Percentiles rank a stretch among this genome's conserved stretches.
Conservation (phyloP, 2,113 vertebrate genomes). For the Peromyscus maniculatus region DNA sequence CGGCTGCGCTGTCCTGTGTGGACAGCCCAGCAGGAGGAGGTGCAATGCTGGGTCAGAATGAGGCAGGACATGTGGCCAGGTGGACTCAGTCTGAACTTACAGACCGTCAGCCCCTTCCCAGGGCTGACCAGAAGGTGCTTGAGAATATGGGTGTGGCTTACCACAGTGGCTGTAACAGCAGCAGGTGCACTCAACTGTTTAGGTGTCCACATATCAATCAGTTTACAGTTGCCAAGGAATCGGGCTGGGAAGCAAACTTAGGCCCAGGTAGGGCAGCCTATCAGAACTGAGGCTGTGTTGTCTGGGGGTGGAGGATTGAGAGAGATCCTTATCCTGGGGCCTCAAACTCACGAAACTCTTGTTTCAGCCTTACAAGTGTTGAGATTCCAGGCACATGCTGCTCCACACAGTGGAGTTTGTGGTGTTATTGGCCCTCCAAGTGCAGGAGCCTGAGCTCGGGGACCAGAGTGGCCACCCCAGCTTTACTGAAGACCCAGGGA, state of each 20-base stretch:
- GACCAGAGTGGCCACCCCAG: background rate
- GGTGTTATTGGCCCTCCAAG: too few species aligned
- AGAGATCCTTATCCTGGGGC: background rate
- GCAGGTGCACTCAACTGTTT: background rate
- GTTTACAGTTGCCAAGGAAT: background rate
- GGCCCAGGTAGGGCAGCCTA: background rate
- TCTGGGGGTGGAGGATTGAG: background rate
- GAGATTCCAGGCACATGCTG: too few species aligned
- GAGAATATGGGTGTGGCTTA: background rate
- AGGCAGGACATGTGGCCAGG: background rate
- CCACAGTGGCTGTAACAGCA: fast-evolving
- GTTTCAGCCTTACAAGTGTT: background rate
- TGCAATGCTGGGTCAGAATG: background rate
- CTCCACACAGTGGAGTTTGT: fast-evolving
- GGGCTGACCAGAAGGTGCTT: background rate
- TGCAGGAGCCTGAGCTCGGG: background rate
- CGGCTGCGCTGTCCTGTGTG: background rate
- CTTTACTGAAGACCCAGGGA: background rate
- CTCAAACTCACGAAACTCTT: background rate
- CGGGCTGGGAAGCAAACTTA: background rate
- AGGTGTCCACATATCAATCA: background rate
- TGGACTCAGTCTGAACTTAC: background rate
- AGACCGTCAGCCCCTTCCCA: background rate
- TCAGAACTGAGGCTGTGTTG: background rate
- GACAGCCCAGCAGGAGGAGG: background rate